Base-by-base conservation (phyloP, 2,888 invertebrate genomes). In the Eupithecia inturbata region DNA sequence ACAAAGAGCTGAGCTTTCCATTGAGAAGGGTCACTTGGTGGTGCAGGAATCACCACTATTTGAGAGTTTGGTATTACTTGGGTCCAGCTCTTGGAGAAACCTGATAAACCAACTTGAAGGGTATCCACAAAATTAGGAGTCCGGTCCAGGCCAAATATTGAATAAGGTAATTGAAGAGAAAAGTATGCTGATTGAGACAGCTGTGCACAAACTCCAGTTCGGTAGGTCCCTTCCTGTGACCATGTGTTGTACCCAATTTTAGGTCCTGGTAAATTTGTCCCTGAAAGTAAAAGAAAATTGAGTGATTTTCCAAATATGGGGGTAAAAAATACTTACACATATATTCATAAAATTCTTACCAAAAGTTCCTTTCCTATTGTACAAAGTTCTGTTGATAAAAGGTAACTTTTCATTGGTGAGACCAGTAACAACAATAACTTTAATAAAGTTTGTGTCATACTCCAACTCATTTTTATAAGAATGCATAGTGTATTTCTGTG, bases 1-100 rank as follows among this genome's bases (percentile, higher is more conserved):
- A 99, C 98, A 95, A 99, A 99, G 22, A 99, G 93, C 85, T 98
- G 98, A 26, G 97, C 98, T 83, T 96, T 97, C 99, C 99, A 99
- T 80, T 96, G 95, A 3, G 95, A 95, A 0, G 98, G 97, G 71
- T 97, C 95, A 77, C 95, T 94, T 0, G 96, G 95, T 9, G 98
- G 98, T 85, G 96, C 96, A 2, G 99, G 99, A 76, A 99, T 97
- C 0, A 99, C 97, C 49, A 99, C 97, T 91, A 99, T 97, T 91
- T 99, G 99, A 0, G 99, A 99, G 88, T 99, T 99, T 0, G 99
- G 99, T 87, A 99, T 99, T 70, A 99, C 97, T 89, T 98, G 98
- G 0, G 97, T 96, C 97, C 98, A 99, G 74, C 96, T 96, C 80
- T 96, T 96, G 0, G 95, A 96, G 83, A 95, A 95, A 73, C 96